phyloP scores from a whole-genome alignment of 2,888 invertebrate genomes.

The Amiota communis region DNA sequence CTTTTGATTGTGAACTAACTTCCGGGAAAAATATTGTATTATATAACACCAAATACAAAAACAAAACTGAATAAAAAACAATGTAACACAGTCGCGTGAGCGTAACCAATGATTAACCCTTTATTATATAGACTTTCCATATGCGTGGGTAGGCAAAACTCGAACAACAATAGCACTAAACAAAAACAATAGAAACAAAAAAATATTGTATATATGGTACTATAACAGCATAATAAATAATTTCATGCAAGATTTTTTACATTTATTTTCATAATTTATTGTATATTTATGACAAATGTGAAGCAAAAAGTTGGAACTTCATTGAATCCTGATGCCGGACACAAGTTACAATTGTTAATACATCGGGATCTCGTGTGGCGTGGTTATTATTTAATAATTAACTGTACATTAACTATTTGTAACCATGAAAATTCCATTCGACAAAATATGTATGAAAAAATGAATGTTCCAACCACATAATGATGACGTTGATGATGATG shows the following conservation, averaged over 20 bases:
- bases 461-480: neutral
- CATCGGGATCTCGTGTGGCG: slow-evolving; percentile 44
- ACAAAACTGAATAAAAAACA: neutral
- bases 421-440: slow-evolving; percentile 60
- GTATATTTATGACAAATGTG: slow-evolving; percentile 6
- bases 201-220: neutral
- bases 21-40: neutral
- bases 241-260: too few relatives aligned
- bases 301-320: neutral
- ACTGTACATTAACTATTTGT: slow-evolving; percentile 66
- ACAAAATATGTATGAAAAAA: neutral
- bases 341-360: slow-evolving; percentile 7
- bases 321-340: neutral
- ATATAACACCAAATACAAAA: neutral
- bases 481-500: slow-evolving; percentile 9
- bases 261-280: slow-evolving; percentile 24
- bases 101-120: slow-evolving; percentile 10
- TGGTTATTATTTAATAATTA: slow-evolving; percentile 66
- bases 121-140: neutral
- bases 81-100: neutral
- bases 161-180: neutral
- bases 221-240: neutral
- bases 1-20: slow-evolving; percentile 1
- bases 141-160: neutral
- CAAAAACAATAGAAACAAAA: neutral